Evolutionary conservation across 2,797 vertebrate species (phyloP), one percentile per base, ranked within the genome.

Genomic region (Menidia menidia): DNA sequence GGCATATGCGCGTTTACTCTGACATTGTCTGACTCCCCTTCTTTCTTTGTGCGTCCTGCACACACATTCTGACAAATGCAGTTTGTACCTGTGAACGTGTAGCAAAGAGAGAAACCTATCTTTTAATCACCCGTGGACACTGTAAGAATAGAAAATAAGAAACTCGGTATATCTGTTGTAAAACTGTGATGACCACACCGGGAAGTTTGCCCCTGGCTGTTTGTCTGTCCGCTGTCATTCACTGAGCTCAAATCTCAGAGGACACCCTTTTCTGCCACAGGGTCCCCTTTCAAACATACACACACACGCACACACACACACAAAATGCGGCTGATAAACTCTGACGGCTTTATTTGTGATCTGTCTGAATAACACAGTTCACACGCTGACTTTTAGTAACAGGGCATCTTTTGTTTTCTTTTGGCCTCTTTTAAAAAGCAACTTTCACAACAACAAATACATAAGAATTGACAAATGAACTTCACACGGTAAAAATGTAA

Each of bases 141-240:
- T 55, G 44, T 33, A 53, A 39, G 45, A 30, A 44, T 25, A 61
- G 0, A 53, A 43, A 60, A 41, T 19, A 30, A 31, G 51, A 43
- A 30, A 30, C 32, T 33, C 33, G 65, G 50, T 55, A 47, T 30
- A 42, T 52, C 44, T 55, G 66, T 44, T 71, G 50, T 71, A 52
- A 76, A 83, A 64, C 19, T 52, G 48, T 15, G 54, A 19, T 30
- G 51, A 19, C 74, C 32, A 56, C 57, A 64, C 50, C 73, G 64
- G 19, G 72, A 71, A 56, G 69, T 81, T 76, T 77, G 52, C 74
- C 80, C 45, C 54, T 39, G 53, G 80, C 73, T 55, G 45, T 59
- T 59, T 80, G 58, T 71, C 47, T 80, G 75, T 78, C 79, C 65
- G 8, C 79, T 64, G 84, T 88, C 81, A 80, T 67, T 73, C 78